Evolutionary conservation across 2,113 vertebrate genomes (phyloP), one percentile per base, ranked within the genome.

Genomic region (Perognathus longimembris): DNA sequence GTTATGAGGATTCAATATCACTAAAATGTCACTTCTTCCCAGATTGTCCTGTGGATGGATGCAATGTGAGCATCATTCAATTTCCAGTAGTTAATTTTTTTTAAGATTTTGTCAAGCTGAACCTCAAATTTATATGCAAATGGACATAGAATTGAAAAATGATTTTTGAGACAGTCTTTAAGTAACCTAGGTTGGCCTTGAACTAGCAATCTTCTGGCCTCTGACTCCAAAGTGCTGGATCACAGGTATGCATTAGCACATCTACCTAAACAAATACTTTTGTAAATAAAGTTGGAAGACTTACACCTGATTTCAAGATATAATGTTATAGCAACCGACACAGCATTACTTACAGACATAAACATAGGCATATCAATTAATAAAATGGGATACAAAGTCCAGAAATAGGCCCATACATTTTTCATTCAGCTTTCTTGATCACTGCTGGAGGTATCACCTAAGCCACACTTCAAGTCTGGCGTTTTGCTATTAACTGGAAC

Each of bases 251-350:
- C 30, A 17, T 1, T 21, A 67, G 30, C 50, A 78, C 11, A 36
- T 10, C 10, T 26, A 11, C 21, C 32, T 59, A 26, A 50, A 42
- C 45, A 75, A 32, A 90, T 74, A 42, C 42, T 75, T 75, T 75
- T 50, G 42, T 12, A 59, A 59, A 30, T 12, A 59, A 74, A 79
- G 8, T 38, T 89, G n/a, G 26, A 80, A 84, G 36, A 61, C 28
- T 88, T 91, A 84, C 9, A 63, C 15, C 5, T 92, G 77, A 87
- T 87, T 83, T 86, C 66, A 88, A 88, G n/a, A 83, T 45, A 45
- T 45, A 45, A 45, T 45, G 28, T 54, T 91, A 84, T 82, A 88
- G 34, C 15, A 87, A 78, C 78, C 50, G 81, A 85, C 59, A 85
- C 26, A 75, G 34, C 75, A n/a, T 38, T 45, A 45, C 7, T 26